Percentiles rank a stretch among this genome's conserved stretches.
phyloP scores from a whole-genome alignment of 64 coral and sea anemone species.

The Dendronephthya gigantea region DNA sequence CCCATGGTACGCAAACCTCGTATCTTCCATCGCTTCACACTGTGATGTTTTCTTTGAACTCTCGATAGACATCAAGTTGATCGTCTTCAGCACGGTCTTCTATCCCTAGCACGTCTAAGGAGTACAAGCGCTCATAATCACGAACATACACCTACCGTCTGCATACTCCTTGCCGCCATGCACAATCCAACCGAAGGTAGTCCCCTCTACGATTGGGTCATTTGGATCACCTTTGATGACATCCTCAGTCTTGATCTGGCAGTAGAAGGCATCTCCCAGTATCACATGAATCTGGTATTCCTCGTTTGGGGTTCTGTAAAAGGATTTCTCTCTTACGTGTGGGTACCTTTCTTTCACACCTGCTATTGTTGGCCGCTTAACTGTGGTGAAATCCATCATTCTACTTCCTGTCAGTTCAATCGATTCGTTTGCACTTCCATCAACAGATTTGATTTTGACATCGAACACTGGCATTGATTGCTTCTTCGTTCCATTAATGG shows the following conservation, averaged over 20 bases:
- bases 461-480: too few relatives aligned
- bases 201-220: not conserved
- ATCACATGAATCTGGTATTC: constrained; percentile 33
- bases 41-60: constrained; percentile 5
- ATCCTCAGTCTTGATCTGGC: constrained; percentile 30
- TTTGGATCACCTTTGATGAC: constrained; percentile 7
- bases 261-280: constrained; percentile 28
- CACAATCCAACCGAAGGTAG: not conserved
- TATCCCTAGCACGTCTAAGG: not conserved
- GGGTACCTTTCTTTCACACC: constrained; percentile 31
- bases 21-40: not conserved
- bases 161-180: not conserved
- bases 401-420: not conserved
- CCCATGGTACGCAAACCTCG: constrained; percentile 47
- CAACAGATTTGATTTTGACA: too few relatives aligned
- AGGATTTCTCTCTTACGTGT: too few relatives aligned
- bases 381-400: not conserved
- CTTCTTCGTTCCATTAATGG: too few relatives aligned
- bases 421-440: not conserved
- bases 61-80: not conserved
- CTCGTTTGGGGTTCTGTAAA: too few relatives aligned
- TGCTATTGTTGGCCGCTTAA: constrained; percentile 17
- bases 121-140: not conserved
- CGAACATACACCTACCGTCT: not conserved
- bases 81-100: not conserved